Evolutionary conservation across 1,140 invertebrate species (phyloP).

Genomic region (Drosophila azteca): DNA sequence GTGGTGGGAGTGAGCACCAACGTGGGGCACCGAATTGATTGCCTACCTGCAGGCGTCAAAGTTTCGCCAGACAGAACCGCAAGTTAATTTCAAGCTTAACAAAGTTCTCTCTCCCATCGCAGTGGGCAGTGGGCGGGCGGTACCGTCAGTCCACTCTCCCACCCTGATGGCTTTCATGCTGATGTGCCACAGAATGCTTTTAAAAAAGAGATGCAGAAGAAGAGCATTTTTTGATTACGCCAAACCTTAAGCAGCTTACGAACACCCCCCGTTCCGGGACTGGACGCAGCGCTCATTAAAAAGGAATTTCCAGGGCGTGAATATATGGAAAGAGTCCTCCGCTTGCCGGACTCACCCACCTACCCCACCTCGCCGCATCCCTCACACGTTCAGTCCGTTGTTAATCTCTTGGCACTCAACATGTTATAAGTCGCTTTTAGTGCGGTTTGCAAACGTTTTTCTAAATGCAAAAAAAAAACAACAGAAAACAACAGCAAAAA

Average conservation of each 20-base stretch:
- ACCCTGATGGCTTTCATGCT: slow-evolving; percentile 50
- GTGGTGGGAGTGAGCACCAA: neutral
- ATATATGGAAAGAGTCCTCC: slow-evolving; percentile 8
- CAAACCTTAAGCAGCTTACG: slow-evolving; percentile 79
- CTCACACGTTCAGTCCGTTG: slow-evolving; percentile 54
- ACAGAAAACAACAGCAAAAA: slow-evolving; percentile 15
- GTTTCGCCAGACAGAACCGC: slow-evolving; percentile 74
- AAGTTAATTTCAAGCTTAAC: slow-evolving; percentile 82
- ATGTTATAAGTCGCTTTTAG: slow-evolving; percentile 83
- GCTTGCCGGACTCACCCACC: too few species aligned
- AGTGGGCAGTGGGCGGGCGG: too few species aligned
- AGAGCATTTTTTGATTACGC: slow-evolving; percentile 73
- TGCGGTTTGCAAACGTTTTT: slow-evolving; percentile 76
- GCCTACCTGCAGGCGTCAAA: slow-evolving; percentile 79
- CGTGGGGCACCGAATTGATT: slow-evolving; percentile 62
- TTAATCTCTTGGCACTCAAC: slow-evolving; percentile 83
- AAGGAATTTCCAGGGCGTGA: slow-evolving; percentile 75
- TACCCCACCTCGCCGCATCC: too few species aligned
- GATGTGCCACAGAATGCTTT: slow-evolving; percentile 79
- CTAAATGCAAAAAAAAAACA: slow-evolving; percentile 53
- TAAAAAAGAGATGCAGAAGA: slow-evolving; percentile 59
- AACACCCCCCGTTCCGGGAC: slow-evolving; percentile 36
- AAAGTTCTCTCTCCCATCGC: slow-evolving; percentile 47
- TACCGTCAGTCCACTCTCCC: slow-evolving; percentile 1
- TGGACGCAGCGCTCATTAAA: slow-evolving; percentile 75